Evolutionary conservation across 2,113 vertebrate genomes (phyloP).

Genomic region (Nycticorax nycticorax): DNA sequence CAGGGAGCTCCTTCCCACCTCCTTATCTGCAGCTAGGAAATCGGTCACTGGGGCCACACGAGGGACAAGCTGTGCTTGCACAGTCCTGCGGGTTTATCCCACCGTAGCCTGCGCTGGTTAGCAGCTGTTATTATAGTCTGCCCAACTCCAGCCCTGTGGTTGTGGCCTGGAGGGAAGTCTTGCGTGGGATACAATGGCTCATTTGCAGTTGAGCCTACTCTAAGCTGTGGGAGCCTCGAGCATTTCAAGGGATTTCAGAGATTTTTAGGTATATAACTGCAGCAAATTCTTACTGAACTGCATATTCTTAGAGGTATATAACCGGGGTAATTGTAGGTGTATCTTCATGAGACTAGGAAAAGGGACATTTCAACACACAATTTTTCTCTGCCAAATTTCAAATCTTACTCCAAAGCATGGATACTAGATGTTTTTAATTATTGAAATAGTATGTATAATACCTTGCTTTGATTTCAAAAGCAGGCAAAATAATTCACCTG

Average conservation of each 20-base stretch:
- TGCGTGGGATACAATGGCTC: background rate
- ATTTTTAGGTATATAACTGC: background rate
- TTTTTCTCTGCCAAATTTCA: background rate
- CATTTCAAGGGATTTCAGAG: background rate
- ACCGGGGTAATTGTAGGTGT: background rate
- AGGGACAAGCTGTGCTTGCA: background rate
- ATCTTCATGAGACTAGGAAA: background rate
- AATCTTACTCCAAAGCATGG: background rate
- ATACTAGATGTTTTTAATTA: background rate
- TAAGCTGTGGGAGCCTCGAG: background rate
- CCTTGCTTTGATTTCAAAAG: background rate
- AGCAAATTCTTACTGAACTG: background rate
- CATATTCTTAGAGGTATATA: background rate
- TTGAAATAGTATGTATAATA: background rate
- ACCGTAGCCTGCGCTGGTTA: background rate
- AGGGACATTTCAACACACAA: background rate
- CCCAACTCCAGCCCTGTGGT: background rate
- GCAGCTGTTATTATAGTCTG: background rate
- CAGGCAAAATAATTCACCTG: background rate
- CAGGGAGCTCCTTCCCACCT: background rate
- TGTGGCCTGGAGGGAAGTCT: background rate
- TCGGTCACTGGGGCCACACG: background rate
- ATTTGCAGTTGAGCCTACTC: background rate
- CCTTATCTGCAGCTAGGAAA: background rate
- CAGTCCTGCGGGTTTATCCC: background rate